Percentiles rank a stretch among this genome's conserved stretches.
phyloP scores from a whole-genome alignment of 2,797 vertebrate genomes.

The Falco naumanni region DNA sequence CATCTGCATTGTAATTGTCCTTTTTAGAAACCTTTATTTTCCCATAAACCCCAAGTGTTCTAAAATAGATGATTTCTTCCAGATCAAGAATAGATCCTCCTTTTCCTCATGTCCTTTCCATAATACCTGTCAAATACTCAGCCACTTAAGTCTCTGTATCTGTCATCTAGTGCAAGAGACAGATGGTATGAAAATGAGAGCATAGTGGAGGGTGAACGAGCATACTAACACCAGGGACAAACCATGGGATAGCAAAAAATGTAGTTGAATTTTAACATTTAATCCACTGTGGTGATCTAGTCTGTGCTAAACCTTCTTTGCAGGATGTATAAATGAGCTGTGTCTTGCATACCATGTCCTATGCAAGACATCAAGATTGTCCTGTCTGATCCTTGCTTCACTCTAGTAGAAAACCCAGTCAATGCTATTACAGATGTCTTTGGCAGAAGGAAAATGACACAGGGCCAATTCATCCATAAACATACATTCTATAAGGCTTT shows the following conservation, averaged over 20 bases:
- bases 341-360: background rate
- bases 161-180: background rate
- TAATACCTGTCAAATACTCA: background rate
- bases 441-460: background rate
- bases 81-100: background rate
- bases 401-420: background rate
- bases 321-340: background rate
- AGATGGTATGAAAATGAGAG: background rate
- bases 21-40: background rate
- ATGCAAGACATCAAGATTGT: background rate
- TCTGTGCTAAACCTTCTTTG: background rate
- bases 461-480: background rate
- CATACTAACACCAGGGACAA: background rate
- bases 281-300: background rate
- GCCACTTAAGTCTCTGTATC: background rate
- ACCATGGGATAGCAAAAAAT: background rate
- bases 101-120: background rate
- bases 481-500: background rate
- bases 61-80: background rate
- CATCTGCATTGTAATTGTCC: background rate
- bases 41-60: background rate
- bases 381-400: background rate
- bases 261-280: background rate
- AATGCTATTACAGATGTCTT: background rate
- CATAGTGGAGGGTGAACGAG: background rate